Conservation (phyloP, 2,113 vertebrate species). For the Motacilla alba region DNA sequence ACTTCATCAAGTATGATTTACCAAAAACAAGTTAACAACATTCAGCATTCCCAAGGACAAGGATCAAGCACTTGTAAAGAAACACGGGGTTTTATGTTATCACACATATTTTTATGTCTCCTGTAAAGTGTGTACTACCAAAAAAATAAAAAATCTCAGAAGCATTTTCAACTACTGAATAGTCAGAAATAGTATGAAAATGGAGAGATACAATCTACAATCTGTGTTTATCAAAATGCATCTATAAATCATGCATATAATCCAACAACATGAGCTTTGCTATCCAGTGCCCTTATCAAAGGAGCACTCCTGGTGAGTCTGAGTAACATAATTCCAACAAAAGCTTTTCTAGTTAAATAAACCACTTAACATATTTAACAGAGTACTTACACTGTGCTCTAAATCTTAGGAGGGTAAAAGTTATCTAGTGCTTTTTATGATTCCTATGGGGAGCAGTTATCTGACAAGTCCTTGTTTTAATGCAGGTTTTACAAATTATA, state of each 20-base stretch:
- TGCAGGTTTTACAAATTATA: not conserved
- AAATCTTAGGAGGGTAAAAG: not conserved
- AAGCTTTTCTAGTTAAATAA: not conserved
- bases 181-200: not conserved
- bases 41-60: not conserved
- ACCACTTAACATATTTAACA: not conserved
- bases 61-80: not conserved
- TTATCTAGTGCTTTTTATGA: not conserved
- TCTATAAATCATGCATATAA: not conserved
- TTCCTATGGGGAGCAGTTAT: not conserved
- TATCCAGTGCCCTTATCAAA: not conserved
- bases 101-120: not conserved
- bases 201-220: not conserved
- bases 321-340: not conserved
- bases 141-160: not conserved
- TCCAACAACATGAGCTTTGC: not conserved
- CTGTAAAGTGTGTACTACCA: not conserved
- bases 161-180: not conserved
- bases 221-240: not conserved
- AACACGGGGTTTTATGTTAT: not conserved
- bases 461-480: not conserved
- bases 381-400: not conserved
- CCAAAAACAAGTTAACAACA: not conserved
- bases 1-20: not conserved
- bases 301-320: not conserved